phyloP scores from a whole-genome alignment of 2,113 vertebrate genomes.

The Verasper variegatus region DNA sequence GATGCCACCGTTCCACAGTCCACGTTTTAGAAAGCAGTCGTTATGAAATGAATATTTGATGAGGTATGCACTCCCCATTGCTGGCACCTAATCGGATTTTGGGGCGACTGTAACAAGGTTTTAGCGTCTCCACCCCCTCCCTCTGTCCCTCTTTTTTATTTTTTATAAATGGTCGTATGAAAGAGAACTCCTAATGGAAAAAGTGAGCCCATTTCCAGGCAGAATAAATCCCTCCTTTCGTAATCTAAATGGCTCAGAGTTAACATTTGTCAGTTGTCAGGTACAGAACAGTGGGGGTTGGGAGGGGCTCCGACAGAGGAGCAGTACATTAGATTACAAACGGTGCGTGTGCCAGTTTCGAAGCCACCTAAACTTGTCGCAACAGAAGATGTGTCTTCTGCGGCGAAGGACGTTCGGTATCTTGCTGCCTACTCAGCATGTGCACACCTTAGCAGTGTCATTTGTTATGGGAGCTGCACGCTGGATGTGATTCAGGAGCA shows the following conservation, averaged over 20 bases:
- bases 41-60: conserved; percentile 88
- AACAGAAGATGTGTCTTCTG: conserved; percentile 37
- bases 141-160: conserved; percentile 57
- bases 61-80: conserved; percentile 79
- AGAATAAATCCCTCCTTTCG: conserved; percentile 78
- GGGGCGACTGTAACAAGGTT: conserved; percentile 83
- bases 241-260: conserved; percentile 83
- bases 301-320: conserved; percentile 29
- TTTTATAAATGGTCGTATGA: conserved; percentile 81
- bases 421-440: conserved; percentile 69
- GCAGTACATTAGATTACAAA: conserved; percentile 74
- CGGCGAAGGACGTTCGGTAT: conserved; percentile 30
- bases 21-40: conserved; percentile 77
- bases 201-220: conserved; percentile 79
- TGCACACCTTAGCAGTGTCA: conserved; percentile 54
- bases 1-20: conserved; percentile 46
- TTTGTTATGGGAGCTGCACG: conserved; percentile 73
- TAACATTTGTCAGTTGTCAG: conserved; percentile 85
- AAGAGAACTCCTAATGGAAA: conserved; percentile 83
- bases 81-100: conserved; percentile 85
- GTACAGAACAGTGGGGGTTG: conserved; percentile 42
- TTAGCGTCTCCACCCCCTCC: conserved; percentile 70
- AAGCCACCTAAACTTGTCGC: conserved; percentile 63
- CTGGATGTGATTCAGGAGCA: conserved; percentile 74
- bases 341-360: conserved; percentile 55